Conservation (phyloP, 2,888 invertebrate genomes). For the Endomychus coccineus region DNA sequence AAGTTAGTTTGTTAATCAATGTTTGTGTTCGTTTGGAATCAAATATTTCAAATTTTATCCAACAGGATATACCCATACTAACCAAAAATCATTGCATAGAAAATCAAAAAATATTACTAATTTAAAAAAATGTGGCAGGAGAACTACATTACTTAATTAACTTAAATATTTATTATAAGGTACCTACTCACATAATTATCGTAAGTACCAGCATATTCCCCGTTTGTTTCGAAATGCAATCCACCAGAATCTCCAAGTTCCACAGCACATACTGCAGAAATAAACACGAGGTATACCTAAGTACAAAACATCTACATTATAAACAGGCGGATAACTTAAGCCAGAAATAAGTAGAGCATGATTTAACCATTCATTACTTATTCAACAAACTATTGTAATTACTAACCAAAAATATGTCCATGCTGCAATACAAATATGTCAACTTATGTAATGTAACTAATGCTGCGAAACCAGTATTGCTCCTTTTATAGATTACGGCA, state of each 20-base stretch:
- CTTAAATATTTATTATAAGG: too few relatives aligned
- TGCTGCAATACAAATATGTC: constrained; percentile 14
- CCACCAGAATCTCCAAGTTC: constrained; percentile 14
- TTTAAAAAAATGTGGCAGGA: too few relatives aligned
- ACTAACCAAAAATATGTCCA: constrained; percentile 28
- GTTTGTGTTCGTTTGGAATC: too few relatives aligned
- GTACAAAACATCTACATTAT: constrained; percentile 20
- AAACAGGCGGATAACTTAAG: constrained; percentile 11
- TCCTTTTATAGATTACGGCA: constrained; percentile 28
- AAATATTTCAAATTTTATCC: too few relatives aligned
- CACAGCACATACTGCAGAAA: constrained; percentile 12
- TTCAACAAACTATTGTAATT: constrained; percentile 2
- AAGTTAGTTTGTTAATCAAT: too few relatives aligned
- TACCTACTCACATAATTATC: constrained; percentile 40
- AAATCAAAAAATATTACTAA: too few relatives aligned
- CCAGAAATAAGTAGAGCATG: constrained; percentile 4
- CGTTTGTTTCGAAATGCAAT: constrained; percentile 24
- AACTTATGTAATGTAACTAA: constrained; percentile 23
- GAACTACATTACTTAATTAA: too few relatives aligned
- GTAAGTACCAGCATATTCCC: constrained; percentile 34
- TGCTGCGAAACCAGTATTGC: constrained; percentile 15
- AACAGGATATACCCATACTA: too few relatives aligned
- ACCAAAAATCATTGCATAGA: too few relatives aligned
- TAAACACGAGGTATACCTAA: constrained; percentile 4
- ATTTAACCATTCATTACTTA: background rate